Evolutionary conservation across 2,113 vertebrate genomes (phyloP).

Genomic region (Bucco capensis): DNA sequence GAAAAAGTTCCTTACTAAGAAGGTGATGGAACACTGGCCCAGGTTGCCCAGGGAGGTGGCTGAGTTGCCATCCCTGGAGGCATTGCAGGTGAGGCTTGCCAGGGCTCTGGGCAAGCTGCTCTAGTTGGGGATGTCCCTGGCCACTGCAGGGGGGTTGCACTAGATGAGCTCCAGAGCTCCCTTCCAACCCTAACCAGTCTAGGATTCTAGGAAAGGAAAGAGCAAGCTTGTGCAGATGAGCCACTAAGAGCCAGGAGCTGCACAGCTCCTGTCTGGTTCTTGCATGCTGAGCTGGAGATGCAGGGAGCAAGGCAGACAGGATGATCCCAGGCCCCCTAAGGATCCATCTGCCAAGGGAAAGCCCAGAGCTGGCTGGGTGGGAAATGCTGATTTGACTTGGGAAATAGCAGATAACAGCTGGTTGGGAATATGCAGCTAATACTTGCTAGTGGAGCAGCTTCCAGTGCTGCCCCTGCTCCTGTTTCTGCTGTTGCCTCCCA

Average conservation of each 20-base stretch:
- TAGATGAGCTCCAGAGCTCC: no score
- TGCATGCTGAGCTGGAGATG: background rate
- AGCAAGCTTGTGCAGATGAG: background rate
- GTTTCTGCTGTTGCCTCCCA: background rate
- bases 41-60: no score
- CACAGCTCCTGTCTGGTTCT: background rate
- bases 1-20: no score
- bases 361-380: fast-evolving
- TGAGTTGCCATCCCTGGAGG: no score
- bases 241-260: background rate
- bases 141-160: no score
- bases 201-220: no score
- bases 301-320: background rate
- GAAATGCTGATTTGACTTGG: background rate
- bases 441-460: background rate
- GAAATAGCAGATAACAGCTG: background rate
- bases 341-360: background rate
- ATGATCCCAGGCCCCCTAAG: background rate
- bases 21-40: no score
- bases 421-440: background rate
- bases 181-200: no score
- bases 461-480: background rate
- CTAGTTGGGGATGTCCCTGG: no score
- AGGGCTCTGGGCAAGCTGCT: no score
- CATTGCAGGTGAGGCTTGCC: no score